These are phyloP conservation scores for Colossoma macropomum DNA, from an alignment of 2,113 vertebrate genomes.

Conservation along the genomic window DNA sequence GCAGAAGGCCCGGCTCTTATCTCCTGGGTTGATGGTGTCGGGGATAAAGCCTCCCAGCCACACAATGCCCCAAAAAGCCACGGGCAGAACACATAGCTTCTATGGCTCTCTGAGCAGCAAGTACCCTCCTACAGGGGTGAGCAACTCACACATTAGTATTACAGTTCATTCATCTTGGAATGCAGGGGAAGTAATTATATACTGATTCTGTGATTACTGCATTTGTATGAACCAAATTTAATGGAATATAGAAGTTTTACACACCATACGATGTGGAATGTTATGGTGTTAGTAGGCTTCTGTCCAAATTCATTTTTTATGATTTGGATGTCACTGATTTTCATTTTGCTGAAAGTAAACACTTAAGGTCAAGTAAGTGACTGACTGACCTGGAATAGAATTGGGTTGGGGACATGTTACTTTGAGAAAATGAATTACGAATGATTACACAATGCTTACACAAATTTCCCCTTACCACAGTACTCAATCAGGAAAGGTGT, in stretches of 20 bases:
- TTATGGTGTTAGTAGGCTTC: background rate
- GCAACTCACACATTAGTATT: constrained; percentile 10
- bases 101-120: constrained; percentile 74
- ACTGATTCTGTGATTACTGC: background rate
- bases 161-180: background rate
- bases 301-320: background rate
- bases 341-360: background rate
- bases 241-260: too few species aligned
- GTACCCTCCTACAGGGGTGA: constrained; percentile 71
- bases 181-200: background rate
- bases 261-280: background rate
- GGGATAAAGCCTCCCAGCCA: constrained; percentile 86
- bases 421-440: too few species aligned
- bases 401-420: too few species aligned
- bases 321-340: background rate
- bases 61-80: constrained; percentile 82
- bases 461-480: too few species aligned
- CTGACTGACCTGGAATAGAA: too few species aligned
- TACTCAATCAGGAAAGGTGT: too few species aligned
- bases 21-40: constrained; percentile 81
- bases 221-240: background rate
- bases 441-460: too few species aligned
- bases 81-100: constrained; percentile 80
- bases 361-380: too few species aligned
- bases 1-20: constrained; percentile 82